phyloP scores from a whole-genome alignment of 1,140 invertebrate species.

The Drosophila varians region DNA sequence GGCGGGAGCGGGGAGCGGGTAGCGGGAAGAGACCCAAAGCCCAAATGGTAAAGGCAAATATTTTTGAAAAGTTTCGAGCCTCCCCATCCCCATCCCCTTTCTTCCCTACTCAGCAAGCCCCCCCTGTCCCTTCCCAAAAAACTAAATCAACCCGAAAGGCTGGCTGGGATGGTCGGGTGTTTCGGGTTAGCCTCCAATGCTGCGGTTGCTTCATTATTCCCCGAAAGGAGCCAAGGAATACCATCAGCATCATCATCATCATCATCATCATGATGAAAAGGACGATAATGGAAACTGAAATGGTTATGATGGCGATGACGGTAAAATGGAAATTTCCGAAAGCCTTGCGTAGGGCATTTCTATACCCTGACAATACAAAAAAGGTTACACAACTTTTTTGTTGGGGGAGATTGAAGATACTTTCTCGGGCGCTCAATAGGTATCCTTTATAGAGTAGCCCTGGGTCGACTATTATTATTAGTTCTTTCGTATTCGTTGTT shows the following conservation, averaged over 20 bases:
- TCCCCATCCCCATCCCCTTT: background rate
- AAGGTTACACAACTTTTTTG: too few species aligned
- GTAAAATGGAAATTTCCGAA: background rate
- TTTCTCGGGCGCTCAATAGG: too few species aligned
- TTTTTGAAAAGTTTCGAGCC: conserved; percentile 49
- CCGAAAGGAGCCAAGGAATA: background rate
- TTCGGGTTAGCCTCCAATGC: conserved; percentile 36
- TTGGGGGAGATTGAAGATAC: too few species aligned
- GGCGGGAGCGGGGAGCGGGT: too few species aligned
- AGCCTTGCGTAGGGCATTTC: background rate
- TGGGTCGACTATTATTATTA: too few species aligned
- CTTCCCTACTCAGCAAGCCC: background rate
- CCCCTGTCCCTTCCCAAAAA: conserved; percentile 14
- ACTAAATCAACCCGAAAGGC: conserved; percentile 71
- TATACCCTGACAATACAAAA: too few species aligned
- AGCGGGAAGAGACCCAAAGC: background rate
- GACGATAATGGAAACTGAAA: conserved; percentile 2
- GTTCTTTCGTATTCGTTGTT: too few species aligned
- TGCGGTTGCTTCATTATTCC: conserved; percentile 44
- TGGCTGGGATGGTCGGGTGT: conserved; percentile 25
- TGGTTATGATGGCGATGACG: background rate
- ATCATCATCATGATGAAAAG: conserved; percentile 12
- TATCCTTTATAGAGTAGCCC: background rate
- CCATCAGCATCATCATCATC: background rate
- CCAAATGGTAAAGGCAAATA: conserved; percentile 66